A percentile compares a stretch with the other conserved stretches of the same genome.
These are phyloP conservation scores for Dichetophora obliterata DNA, from an alignment of 2,888 invertebrate genomes.

Conservation along the genomic window DNA sequence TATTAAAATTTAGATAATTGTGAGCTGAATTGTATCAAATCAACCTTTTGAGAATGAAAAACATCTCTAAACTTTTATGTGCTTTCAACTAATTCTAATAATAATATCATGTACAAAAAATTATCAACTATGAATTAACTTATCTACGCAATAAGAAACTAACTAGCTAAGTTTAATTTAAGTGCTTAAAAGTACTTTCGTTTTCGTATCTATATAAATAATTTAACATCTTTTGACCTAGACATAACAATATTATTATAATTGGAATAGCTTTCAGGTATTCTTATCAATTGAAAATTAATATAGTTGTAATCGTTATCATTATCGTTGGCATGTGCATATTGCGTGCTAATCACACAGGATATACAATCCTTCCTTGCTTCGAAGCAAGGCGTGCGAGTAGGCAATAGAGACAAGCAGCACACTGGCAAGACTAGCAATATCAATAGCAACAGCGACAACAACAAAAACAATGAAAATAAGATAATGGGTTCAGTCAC, in stretches of 20 bases:
- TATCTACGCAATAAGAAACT: neutral
- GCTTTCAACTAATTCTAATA: no score
- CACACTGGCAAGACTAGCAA: neutral
- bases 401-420: neutral
- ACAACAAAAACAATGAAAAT: neutral
- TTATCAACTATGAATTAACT: neutral
- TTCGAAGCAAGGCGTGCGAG: neutral
- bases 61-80: no score
- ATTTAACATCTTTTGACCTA: neutral
- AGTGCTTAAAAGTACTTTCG: neutral
- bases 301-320: slow-evolving; percentile 6
- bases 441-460: neutral
- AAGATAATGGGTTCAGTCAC: slow-evolving; percentile 26
- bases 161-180: neutral
- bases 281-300: slow-evolving; percentile 11
- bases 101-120: no score
- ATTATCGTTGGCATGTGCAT: slow-evolving; percentile 13
- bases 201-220: neutral
- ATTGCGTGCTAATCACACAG: slow-evolving; percentile 28
- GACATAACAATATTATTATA: neutral
- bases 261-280: no score
- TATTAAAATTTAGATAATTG: no score
- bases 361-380: slow-evolving; percentile 9
- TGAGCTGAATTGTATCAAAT: no score
- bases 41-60: no score